A percentile compares a stretch with the other conserved stretches of the same genome.
Evolutionary conservation across 2,797 vertebrate genomes (phyloP).

Genomic region (Podarcis siculus): DNA sequence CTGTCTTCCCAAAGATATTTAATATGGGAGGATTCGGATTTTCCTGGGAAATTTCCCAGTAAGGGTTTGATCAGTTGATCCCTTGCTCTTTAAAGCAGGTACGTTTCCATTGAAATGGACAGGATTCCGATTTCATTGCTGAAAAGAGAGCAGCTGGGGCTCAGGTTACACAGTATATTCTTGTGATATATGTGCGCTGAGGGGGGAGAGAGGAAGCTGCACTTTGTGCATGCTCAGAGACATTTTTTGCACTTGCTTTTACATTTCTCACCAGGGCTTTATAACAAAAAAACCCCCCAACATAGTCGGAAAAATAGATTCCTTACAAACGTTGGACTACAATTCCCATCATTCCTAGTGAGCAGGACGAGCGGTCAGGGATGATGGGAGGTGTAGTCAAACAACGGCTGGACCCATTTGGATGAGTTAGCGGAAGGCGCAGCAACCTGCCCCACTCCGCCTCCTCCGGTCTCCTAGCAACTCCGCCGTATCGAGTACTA

Average conservation of each 20-base stretch:
- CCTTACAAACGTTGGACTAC: no score
- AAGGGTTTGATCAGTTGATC: no score
- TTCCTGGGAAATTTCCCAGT: no score
- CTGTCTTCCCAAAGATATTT: no score
- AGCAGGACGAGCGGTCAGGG: no score
- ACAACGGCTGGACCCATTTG: background rate
- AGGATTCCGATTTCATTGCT: background rate
- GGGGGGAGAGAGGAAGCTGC: background rate
- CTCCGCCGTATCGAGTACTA: background rate
- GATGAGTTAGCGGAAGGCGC: background rate
- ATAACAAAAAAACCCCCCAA: background rate
- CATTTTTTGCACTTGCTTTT: background rate
- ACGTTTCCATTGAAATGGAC: background rate
- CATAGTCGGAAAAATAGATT: background rate
- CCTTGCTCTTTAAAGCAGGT: background rate
- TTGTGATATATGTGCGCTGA: background rate
- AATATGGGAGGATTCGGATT: no score
- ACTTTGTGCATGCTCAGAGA: background rate
- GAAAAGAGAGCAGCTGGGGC: no score
- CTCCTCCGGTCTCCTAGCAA: slow-evolving; percentile 9
- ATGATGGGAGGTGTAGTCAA: no score
- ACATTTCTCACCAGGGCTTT: background rate
- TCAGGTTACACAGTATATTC: background rate
- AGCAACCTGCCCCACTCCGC: background rate
- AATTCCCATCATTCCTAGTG: no score